Conservation (phyloP, 2,113 vertebrate species). For the Leucopternis melanops region DNA sequence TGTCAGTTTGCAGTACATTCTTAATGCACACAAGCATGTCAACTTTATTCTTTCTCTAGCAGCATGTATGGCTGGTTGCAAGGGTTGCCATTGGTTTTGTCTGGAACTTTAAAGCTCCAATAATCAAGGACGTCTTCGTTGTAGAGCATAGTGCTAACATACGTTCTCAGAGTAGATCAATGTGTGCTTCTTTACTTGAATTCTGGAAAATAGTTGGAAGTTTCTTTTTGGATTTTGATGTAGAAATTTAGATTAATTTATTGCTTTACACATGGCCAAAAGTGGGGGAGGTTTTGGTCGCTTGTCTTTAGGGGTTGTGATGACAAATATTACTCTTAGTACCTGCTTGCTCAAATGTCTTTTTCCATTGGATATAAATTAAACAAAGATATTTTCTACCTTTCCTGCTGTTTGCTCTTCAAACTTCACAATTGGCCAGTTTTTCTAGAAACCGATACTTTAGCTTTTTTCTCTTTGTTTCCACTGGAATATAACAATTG, state of each 20-base stretch:
- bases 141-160: rapidly evolving
- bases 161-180: not conserved
- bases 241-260: not conserved
- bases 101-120: not conserved
- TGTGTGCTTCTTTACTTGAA: not conserved
- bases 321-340: not conserved
- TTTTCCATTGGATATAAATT: not conserved
- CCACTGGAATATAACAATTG: not conserved
- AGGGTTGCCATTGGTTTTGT: not conserved
- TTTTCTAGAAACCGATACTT: not conserved
- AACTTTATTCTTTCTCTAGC: not conserved
- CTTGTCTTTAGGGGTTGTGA: not conserved
- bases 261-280: not conserved
- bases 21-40: not conserved
- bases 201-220: not conserved
- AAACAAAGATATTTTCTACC: not conserved
- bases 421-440: not conserved
- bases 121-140: not conserved
- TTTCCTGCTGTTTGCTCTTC: not conserved
- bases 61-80: not conserved
- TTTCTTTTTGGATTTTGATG: not conserved
- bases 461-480: not conserved
- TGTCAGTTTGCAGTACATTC: not conserved
- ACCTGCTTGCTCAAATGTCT: not conserved
- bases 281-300: not conserved